Conservation (phyloP, 2,888 invertebrate genomes). For the Drosophila tanythrix region DNA sequence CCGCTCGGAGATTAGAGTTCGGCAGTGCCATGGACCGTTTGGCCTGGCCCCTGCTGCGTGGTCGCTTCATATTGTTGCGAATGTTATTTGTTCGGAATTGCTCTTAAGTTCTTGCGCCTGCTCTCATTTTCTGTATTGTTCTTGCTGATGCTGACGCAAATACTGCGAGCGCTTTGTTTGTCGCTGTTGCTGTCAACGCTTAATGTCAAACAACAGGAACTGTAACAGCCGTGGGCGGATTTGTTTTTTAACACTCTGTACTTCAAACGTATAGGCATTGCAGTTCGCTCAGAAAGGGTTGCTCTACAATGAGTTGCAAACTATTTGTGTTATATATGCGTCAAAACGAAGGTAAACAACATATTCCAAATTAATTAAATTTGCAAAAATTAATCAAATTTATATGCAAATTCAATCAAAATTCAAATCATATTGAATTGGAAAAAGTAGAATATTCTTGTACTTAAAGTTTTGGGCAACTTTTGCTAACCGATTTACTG, state of each 20-base stretch:
- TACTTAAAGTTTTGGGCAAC: not conserved
- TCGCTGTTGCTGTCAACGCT: constrained; percentile 50
- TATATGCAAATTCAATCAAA: not conserved
- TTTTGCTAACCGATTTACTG: not conserved
- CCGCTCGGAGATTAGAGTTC: constrained; percentile 63
- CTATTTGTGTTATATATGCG: not conserved
- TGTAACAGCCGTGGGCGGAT: constrained; percentile 18
- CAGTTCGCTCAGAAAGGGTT: not conserved
- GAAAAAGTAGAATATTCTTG: no score
- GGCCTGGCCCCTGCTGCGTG: constrained; percentile 20
- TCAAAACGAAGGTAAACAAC: not conserved
- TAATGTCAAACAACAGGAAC: constrained; percentile 35
- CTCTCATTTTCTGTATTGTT: constrained; percentile 33
- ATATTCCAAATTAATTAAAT: not conserved
- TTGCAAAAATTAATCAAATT: not conserved
- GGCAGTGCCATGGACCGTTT: constrained; percentile 16
- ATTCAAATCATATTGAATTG: no score
- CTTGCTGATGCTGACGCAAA: constrained; percentile 17
- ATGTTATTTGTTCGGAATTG: constrained; percentile 68
- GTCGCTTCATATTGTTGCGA: constrained; percentile 57
- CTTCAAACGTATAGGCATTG: constrained; percentile 12
- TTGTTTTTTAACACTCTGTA: constrained; percentile 11
- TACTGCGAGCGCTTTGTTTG: constrained; percentile 30
- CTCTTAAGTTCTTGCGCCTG: constrained; percentile 66
- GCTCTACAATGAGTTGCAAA: not conserved